Evolutionary conservation across 1,140 invertebrate species (phyloP).

Genomic region (Eriocheir sinensis): DNA sequence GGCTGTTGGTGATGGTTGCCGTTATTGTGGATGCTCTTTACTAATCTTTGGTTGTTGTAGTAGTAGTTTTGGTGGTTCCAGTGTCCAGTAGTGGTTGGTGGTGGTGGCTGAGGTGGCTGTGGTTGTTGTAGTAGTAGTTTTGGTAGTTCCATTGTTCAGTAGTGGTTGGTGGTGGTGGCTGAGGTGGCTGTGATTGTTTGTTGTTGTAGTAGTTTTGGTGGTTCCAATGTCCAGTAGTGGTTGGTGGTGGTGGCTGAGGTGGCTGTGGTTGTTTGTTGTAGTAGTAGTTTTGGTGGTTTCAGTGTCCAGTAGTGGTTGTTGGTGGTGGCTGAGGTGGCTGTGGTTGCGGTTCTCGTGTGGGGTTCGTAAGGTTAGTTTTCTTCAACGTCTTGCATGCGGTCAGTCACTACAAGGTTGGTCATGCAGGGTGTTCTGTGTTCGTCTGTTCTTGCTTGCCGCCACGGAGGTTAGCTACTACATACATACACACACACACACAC

Average conservation of each 20-base stretch:
- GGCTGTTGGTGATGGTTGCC: too few species aligned
- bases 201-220: neutral
- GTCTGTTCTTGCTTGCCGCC: neutral
- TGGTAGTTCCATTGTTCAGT: too few species aligned
- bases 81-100: neutral
- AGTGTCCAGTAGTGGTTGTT: too few species aligned
- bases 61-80: neutral
- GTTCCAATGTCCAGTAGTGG: too few species aligned
- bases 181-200: neutral
- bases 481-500: slow-evolving; percentile 1
- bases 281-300: neutral
- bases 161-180: too few species aligned
- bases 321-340: neutral
- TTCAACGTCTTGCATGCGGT: neutral
- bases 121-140: neutral
- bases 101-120: neutral
- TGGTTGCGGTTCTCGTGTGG: neutral
- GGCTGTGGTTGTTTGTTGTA: neutral
- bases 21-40: neutral
- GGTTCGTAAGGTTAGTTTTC: neutral
- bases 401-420: neutral
- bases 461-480: too few species aligned
- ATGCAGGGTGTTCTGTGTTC: neutral
- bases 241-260: neutral
- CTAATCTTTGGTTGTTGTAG: neutral